Conservation (phyloP, 2,113 vertebrate genomes). For the Fregata magnificens region DNA sequence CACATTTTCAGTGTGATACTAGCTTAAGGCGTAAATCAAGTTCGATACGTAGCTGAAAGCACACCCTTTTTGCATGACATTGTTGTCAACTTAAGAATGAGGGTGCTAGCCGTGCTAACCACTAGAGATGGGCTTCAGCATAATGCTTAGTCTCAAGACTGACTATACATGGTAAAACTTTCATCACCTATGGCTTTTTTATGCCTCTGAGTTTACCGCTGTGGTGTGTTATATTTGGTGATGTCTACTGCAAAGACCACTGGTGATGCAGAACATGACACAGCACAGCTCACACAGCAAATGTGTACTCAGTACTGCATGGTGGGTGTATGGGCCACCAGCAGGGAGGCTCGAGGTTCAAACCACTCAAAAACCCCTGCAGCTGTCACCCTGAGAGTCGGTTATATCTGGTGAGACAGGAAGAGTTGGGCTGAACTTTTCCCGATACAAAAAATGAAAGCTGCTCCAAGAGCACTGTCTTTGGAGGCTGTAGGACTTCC, state of each 20-base stretch:
- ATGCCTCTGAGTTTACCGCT: neutral
- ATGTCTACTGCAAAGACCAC: neutral
- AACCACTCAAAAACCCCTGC: neutral
- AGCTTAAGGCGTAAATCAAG: neutral
- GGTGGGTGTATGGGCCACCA: neutral
- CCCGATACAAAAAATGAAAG: neutral
- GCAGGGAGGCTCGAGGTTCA: neutral
- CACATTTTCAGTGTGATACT: neutral
- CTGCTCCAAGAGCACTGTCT: neutral
- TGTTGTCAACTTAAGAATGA: neutral
- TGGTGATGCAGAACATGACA: neutral
- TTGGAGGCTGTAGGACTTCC: neutral
- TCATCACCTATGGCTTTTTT: neutral
- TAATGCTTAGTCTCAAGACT: neutral
- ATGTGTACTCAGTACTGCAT: neutral
- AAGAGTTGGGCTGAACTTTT: neutral
- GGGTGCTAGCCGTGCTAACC: neutral
- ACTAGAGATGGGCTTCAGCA: neutral
- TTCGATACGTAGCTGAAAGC: neutral
- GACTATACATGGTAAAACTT: neutral
- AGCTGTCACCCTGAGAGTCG: neutral
- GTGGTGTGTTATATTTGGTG: neutral
- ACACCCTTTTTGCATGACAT: neutral
- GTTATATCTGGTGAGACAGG: neutral
- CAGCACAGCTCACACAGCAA: neutral